Evolutionary conservation across 2,113 vertebrate genomes (phyloP).

Genomic region (Cheilinus undulatus): DNA sequence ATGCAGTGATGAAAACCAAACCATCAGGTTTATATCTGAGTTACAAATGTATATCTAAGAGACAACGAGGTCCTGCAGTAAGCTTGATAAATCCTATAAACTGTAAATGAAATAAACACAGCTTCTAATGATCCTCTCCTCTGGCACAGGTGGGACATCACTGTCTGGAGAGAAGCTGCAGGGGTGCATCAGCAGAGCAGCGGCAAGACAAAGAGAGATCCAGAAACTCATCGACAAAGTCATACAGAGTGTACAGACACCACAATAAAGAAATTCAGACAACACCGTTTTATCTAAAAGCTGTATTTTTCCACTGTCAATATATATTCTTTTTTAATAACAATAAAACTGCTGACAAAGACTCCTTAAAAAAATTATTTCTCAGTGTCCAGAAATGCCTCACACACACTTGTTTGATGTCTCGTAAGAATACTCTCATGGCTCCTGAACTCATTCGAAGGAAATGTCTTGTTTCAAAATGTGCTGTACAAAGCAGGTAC

Average conservation of each 20-base stretch:
- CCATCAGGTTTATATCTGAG: too few species aligned
- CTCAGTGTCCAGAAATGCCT: constrained; percentile 83
- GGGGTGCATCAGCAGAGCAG: constrained; percentile 90
- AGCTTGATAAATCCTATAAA: too few species aligned
- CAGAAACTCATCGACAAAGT: constrained; percentile 91
- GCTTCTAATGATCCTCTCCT: neutral
- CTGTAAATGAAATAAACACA: too few species aligned
- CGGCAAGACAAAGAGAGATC: constrained; percentile 90
- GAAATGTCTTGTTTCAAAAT: constrained; percentile 79
- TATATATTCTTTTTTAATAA: constrained; percentile 86
- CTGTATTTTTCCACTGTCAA: constrained; percentile 89
- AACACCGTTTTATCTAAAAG: constrained; percentile 82
- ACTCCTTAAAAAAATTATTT: constrained; percentile 85
- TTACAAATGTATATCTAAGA: too few species aligned
- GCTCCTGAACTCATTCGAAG: constrained; percentile 78
- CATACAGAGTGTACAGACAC: constrained; percentile 83
- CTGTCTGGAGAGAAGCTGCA: constrained; percentile 93
- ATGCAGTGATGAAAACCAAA: too few species aligned
- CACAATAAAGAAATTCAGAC: constrained; percentile 78
- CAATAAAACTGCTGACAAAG: constrained; percentile 89
- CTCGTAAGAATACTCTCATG: constrained; percentile 79
- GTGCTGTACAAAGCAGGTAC: constrained; percentile 78
- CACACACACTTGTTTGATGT: constrained; percentile 66
- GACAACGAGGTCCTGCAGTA: too few species aligned
- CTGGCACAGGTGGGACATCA: constrained; percentile 88